These are phyloP conservation scores for Epizoanthus scotinus DNA, from an alignment of 92 coral and sea anemone genomes.

Conservation along the genomic window DNA sequence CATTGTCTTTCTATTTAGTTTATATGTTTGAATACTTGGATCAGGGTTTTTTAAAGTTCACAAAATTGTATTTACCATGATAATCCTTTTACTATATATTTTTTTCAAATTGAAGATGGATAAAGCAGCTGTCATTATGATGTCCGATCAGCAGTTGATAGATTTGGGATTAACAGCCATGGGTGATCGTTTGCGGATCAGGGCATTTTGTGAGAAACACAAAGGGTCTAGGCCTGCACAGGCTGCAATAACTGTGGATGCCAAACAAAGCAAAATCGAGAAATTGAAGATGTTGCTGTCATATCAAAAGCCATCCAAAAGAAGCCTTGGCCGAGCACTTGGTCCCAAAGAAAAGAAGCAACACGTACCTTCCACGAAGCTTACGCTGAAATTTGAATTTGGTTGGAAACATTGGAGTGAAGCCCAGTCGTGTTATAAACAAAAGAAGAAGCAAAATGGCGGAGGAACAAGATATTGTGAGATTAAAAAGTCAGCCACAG, in stretches of 20 bases:
- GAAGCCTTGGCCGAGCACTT: no score
- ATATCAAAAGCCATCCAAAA: no score
- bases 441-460: conserved; percentile 11
- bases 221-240: not conserved
- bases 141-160: conserved; percentile 6
- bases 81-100: not conserved
- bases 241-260: not conserved
- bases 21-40: no score
- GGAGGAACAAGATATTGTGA: conserved; percentile 2
- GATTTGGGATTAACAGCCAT: conserved; percentile 21
- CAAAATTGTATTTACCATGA: no score
- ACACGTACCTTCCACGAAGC: no score
- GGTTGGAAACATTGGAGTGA: no score
- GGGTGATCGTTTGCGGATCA: conserved; percentile 21
- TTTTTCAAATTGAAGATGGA: conserved; percentile 12
- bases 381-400: no score
- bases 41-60: no score
- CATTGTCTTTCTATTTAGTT: no score
- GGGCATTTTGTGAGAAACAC: conserved; percentile 9
- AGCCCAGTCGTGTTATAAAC: not conserved
- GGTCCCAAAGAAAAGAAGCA: no score
- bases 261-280: no score
- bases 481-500: not conserved
- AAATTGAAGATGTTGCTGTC: no score
- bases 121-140: conserved; percentile 4